Percentiles rank a stretch among this genome's conserved stretches.
phyloP scores from a whole-genome alignment of 2,888 invertebrate genomes.

The Gari tellinella region DNA sequence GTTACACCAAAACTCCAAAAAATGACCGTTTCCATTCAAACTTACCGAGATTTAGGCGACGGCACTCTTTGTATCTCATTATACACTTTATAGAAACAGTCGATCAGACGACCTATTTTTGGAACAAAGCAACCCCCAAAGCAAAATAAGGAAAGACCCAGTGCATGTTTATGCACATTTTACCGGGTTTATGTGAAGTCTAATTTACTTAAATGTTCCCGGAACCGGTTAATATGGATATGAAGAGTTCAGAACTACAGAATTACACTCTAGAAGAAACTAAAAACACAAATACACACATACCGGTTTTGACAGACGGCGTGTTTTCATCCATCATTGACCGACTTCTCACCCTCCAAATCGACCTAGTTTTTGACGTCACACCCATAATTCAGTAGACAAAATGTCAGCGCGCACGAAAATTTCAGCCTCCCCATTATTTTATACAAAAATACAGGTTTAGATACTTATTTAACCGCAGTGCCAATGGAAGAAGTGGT shows the following conservation, averaged over 20 bases:
- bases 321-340: constrained; percentile 77
- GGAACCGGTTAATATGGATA: too few species aligned
- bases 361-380: constrained; percentile 75
- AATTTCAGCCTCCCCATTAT: too few species aligned
- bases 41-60: constrained; percentile 12
- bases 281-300: constrained; percentile 34
- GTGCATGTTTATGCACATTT: constrained; percentile 59
- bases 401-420: constrained; percentile 74
- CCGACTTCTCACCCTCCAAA: constrained; percentile 75
- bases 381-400: constrained; percentile 71
- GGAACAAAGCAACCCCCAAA: constrained; percentile 67
- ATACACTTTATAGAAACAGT: constrained; percentile 29
- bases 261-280: too few species aligned
- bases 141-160: constrained; percentile 55
- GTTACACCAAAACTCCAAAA: too few species aligned
- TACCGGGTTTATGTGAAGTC: constrained; percentile 26
- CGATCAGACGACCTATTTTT: constrained; percentile 62
- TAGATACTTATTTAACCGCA: too few species aligned
- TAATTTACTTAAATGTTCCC: too few species aligned
- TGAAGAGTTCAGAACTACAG: too few species aligned
- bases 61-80: background rate
- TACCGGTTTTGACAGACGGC: constrained; percentile 70
- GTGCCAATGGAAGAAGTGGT: too few species aligned
- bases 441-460: too few species aligned
- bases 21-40: constrained; percentile 14